phyloP scores from a whole-genome alignment of 2,797 vertebrate genomes.

The Taenioides sp. region DNA sequence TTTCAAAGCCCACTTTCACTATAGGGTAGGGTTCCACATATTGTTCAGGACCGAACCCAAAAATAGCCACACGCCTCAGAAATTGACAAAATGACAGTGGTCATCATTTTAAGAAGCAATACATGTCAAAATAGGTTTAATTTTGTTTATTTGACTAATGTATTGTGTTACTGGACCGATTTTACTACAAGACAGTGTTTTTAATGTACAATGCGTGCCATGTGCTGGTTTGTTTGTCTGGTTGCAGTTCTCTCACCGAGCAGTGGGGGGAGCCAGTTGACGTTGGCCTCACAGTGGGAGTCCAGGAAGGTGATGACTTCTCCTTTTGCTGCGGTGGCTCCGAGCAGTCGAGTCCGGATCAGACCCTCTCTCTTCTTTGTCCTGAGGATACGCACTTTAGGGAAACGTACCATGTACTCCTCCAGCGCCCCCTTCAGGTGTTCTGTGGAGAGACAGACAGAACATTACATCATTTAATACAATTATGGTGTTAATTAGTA shows the following conservation, averaged over 20 bases:
- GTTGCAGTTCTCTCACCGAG: slow-evolving; percentile 73
- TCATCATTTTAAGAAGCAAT: no score
- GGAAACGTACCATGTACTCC: slow-evolving; percentile 89
- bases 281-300: slow-evolving; percentile 94
- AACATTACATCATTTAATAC: neutral
- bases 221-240: no score
- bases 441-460: slow-evolving; percentile 66
- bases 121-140: no score
- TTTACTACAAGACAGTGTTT: no score
- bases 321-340: slow-evolving; percentile 85
- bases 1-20: no score
- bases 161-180: no score
- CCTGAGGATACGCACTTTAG: slow-evolving; percentile 89
- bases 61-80: no score
- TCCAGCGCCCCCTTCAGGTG: slow-evolving; percentile 90
- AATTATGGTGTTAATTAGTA: neutral
- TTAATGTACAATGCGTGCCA: no score
- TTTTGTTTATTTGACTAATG: no score
- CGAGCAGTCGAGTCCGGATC: slow-evolving; percentile 92
- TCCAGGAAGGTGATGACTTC: slow-evolving; percentile 97
- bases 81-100: no score
- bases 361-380: slow-evolving; percentile 93
- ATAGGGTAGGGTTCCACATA: no score
- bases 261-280: slow-evolving; percentile 96
- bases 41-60: no score